Conservation (phyloP, 2,113 vertebrate species). For the Anoplopoma fimbria region DNA sequence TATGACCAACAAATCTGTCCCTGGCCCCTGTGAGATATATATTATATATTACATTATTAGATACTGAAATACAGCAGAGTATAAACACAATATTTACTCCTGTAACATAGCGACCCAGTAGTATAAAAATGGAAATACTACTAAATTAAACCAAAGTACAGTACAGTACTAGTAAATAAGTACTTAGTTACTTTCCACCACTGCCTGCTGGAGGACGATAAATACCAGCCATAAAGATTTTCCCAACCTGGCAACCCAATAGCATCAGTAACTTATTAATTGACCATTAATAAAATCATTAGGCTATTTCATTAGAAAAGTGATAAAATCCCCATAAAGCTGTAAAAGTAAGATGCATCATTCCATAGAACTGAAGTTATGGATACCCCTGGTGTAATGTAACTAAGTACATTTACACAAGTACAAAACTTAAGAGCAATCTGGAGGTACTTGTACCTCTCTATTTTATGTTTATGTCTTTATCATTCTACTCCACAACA, state of each 20-base stretch:
- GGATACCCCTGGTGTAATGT: not conserved
- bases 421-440: not conserved
- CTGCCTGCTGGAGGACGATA: not conserved
- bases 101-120: not conserved
- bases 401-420: not conserved
- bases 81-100: not conserved
- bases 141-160: not conserved
- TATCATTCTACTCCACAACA: not conserved
- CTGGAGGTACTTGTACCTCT: not conserved
- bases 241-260: not conserved
- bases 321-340: not conserved
- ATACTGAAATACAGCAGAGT: not conserved
- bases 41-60: not conserved
- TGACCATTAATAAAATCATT: not conserved
- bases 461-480: too few relatives aligned
- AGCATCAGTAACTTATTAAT: not conserved
- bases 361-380: not conserved
- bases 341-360: not conserved
- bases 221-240: not conserved
- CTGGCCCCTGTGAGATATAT: not conserved
- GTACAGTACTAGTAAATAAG: not conserved
- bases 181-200: not conserved
- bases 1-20: not conserved
- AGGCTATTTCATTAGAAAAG: not conserved
- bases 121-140: not conserved